Base-by-base conservation (phyloP, 2,113 vertebrate genomes). In the Pedionomus torquatus region DNA sequence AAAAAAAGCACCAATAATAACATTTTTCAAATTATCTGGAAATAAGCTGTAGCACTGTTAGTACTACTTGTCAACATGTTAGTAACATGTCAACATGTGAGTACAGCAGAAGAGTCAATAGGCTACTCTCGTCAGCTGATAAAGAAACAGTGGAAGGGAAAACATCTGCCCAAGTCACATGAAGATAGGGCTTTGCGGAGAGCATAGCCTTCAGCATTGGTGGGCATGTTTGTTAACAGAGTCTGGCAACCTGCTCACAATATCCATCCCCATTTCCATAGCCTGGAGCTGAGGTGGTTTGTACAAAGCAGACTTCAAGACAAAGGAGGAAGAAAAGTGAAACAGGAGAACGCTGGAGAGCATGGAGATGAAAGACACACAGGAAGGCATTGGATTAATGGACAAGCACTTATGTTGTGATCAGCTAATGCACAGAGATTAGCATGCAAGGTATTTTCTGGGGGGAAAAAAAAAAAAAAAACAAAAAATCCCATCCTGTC, bases 381-480 rank as follows among this genome's bases (percentile, higher is more conserved):
- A 96, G 95, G 95, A 96, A 96, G 88, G 65, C 57, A 87, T 0
- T 77, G 85, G 75, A 80, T 95, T 94, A 97, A 97, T 93, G 88
- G 96, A 94, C 93, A 94, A 80, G 93, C 84, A 89, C 89, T 98
- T 92, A 87, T 65, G 89, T 71, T 92, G 88, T 77, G 93, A 96
- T 96, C 96, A 93, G 76, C 85, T 96, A 95, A 96, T 82, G 64
- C 92, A 88, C 90, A 76, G 64, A 96, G 82, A 95, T 94, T 49
- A 97, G 89, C 80, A 88, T 89, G 82, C 54, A 91, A 94, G 95
- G 74, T 71, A 96, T 92, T 97, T 94, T 95, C 33, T 48, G 54
- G 11, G 41, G 41, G 41, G 41, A 64, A 41, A 31, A 48, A 60
- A 60, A 44, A 48, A 52, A 48, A 17, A n/a, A 44, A 70, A 64